A percentile compares a stretch with the other conserved stretches of the same genome.
Conservation (phyloP, 2,113 vertebrate species). For the Pitta sordida region DNA sequence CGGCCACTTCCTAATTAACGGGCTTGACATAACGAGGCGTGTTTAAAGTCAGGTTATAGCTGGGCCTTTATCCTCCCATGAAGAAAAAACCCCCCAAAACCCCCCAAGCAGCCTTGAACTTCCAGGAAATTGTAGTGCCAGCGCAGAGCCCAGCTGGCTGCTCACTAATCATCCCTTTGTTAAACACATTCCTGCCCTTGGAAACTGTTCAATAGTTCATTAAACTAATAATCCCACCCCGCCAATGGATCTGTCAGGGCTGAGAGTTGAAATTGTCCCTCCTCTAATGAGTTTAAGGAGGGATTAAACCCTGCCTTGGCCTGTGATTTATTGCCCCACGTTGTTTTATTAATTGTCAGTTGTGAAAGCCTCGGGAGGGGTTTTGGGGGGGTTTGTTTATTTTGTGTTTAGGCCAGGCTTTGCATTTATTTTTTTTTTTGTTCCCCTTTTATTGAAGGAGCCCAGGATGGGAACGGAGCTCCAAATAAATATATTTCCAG, state of each 20-base stretch:
- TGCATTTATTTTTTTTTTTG: neutral
- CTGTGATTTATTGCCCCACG: neutral
- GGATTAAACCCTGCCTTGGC: neutral
- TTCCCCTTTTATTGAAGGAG: neutral
- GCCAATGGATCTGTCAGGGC: neutral
- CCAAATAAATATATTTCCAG: neutral
- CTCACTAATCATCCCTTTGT: conserved; percentile 14
- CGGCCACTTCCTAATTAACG: neutral
- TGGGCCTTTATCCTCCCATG: neutral
- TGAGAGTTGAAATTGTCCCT: neutral
- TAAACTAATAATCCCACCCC: conserved; percentile 18
- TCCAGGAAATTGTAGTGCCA: neutral
- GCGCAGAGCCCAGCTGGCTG: conserved; percentile 18
- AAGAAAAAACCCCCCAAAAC: too few species aligned
- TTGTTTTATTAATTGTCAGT: neutral
- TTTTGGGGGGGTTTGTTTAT: neutral
- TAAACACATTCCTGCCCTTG: conserved; percentile 31
- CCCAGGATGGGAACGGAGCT: neutral
- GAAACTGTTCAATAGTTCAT: conserved; percentile 1
- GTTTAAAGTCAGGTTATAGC: neutral
- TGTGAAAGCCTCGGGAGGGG: neutral
- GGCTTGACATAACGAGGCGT: neutral
- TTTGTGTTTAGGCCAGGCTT: neutral
- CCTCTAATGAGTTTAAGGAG: neutral
- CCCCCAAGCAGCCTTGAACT: neutral